phyloP scores from a whole-genome alignment of 2,888 invertebrate species.

The Eledone cirrhosa region DNA sequence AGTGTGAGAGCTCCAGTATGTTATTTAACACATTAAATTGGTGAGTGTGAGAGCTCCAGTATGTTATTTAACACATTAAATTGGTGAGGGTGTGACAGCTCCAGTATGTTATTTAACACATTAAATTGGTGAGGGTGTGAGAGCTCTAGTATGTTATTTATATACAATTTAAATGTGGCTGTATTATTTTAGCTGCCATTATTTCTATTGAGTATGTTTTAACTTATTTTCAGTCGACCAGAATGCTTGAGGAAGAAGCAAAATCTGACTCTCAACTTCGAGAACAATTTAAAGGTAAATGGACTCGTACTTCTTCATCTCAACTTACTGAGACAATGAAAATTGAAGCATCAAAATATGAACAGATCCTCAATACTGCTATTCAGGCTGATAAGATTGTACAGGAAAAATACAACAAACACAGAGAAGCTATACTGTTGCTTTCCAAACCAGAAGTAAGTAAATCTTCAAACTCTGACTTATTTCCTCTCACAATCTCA shows the following conservation, averaged over 20 bases:
- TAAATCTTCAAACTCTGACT: not conserved
- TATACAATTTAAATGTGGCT: no score
- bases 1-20: no score
- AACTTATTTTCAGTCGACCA: constrained; percentile 61
- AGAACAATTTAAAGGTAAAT: constrained; percentile 89
- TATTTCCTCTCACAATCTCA: no score
- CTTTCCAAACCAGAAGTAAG: constrained; percentile 76
- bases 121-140: no score
- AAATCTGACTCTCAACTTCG: constrained; percentile 88
- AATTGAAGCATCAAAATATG: constrained; percentile 89
- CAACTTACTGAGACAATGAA: constrained; percentile 84
- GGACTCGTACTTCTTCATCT: constrained; percentile 88
- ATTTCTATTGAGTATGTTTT: no score
- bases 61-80: no score
- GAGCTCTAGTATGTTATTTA: no score
- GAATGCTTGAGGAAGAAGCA: constrained; percentile 87
- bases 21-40: no score
- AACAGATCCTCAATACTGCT: constrained; percentile 87
- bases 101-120: no score
- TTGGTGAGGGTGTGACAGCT: no score
- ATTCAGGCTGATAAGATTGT: constrained; percentile 83
- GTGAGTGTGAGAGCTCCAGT: no score
- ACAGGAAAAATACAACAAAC: constrained; percentile 82
- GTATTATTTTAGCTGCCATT: no score
- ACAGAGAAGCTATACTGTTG: constrained; percentile 82